Percentiles rank a stretch among this genome's conserved stretches.
phyloP scores from a whole-genome alignment of 92 coral and sea anemone genomes.

The Umimayanthus chanpuru region DNA sequence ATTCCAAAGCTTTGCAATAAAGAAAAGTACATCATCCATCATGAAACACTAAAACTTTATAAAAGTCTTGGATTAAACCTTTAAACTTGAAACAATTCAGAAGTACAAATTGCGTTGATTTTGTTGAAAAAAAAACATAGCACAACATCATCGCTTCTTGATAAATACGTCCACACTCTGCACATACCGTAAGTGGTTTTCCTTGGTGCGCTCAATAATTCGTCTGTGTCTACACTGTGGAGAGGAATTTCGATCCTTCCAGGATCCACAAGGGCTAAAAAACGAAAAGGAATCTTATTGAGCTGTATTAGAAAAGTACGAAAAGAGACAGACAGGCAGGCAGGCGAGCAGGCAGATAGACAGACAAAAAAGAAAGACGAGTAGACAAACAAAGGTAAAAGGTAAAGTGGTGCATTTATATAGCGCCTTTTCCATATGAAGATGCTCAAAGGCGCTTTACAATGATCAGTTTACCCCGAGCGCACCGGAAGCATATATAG shows the following conservation, averaged over 20 bases:
- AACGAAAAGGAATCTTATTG: neutral
- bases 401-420: too few species aligned
- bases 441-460: too few species aligned
- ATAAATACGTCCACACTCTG: neutral
- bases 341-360: neutral
- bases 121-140: too few species aligned
- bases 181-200: slow-evolving; percentile 81
- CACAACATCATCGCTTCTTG: neutral
- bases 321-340: neutral
- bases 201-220: slow-evolving; percentile 69
- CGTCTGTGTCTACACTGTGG: slow-evolving; percentile 76
- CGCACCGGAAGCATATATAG: too few species aligned
- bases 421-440: too few species aligned
- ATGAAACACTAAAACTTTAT: too few species aligned
- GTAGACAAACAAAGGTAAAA: neutral
- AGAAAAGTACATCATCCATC: too few species aligned
- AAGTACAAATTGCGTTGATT: too few species aligned
- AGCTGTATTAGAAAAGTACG: neutral
- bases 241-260: slow-evolving; percentile 89
- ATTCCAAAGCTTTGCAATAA: too few species aligned
- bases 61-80: too few species aligned
- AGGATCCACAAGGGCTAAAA: slow-evolving; percentile 89
- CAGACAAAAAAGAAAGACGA: neutral
- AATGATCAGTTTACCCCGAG: too few species aligned
- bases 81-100: too few species aligned